A percentile compares a stretch with the other conserved stretches of the same genome.
Conservation (phyloP, 1,140 invertebrate genomes). For the Mylabris phalerata region DNA sequence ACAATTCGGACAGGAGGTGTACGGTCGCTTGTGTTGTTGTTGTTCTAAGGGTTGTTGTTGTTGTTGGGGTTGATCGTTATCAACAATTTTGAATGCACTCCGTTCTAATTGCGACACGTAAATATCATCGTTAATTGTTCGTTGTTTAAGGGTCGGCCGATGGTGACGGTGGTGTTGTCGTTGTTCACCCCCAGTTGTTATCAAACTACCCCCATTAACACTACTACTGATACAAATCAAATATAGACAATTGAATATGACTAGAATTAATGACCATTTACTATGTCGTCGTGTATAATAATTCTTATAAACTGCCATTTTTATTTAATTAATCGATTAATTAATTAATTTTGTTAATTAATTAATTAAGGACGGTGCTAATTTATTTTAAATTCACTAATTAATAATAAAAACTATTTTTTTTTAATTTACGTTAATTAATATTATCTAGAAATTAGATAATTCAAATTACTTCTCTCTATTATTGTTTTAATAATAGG, state of each 20-base stretch:
- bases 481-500: too few species aligned
- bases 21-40: slow-evolving; percentile 20
- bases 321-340: neutral
- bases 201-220: neutral
- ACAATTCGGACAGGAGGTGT: slow-evolving; percentile 37
- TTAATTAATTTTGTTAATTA: slow-evolving; percentile 13
- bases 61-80: too few species aligned
- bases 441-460: neutral
- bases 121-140: too few species aligned
- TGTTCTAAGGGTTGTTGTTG: too few species aligned
- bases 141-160: too few species aligned
- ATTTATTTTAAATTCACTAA: neutral
- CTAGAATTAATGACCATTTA: too few species aligned
- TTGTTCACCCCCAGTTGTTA: slow-evolving; percentile 15
- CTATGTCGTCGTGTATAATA: slow-evolving; percentile 17
- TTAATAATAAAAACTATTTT: neutral
- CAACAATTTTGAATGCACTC: neutral
- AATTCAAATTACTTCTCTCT: neutral
- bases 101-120: slow-evolving; percentile 22
- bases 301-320: slow-evolving; percentile 31
- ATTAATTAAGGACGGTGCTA: neutral
- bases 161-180: slow-evolving; percentile 26
- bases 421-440: neutral
- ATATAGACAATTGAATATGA: too few species aligned
- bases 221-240: neutral